Conservation (phyloP, 2,113 vertebrate species). For the Vulpes lagopus region DNA sequence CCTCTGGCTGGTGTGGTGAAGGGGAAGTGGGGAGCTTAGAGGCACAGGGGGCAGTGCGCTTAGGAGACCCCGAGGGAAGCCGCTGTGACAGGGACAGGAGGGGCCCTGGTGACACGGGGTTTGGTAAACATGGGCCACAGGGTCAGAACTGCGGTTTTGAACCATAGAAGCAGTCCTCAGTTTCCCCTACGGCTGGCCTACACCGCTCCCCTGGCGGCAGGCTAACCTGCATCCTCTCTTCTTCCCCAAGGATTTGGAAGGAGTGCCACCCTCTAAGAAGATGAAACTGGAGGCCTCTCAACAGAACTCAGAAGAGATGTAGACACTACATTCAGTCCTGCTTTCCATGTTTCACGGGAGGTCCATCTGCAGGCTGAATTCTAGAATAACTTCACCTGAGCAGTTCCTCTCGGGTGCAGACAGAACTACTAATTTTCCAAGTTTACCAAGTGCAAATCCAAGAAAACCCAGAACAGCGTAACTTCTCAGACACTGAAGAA, state of each 20-base stretch:
- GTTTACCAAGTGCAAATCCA: constrained; percentile 90
- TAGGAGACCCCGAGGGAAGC: not conserved
- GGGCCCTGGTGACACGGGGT: not conserved
- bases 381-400: constrained; percentile 86
- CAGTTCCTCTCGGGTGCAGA: constrained; percentile 86
- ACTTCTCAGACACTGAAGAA: constrained; percentile 89
- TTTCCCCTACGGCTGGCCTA: not conserved
- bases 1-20: not conserved
- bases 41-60: not conserved
- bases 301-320: constrained; percentile 95
- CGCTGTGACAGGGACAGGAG: accelerated
- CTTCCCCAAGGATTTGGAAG: constrained; percentile 92
- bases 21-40: not conserved
- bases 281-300: constrained; percentile 95
- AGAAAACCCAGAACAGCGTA: constrained; percentile 86
- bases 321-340: constrained; percentile 83
- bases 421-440: constrained; percentile 89
- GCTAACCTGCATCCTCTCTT: constrained; percentile 45
- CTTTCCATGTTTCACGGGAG: constrained; percentile 86
- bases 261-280: constrained; percentile 95
- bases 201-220: too few species aligned
- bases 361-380: constrained; percentile 87
- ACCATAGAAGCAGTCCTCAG: accelerated
- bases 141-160: not conserved
- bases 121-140: accelerated